A percentile compares a stretch with the other conserved stretches of the same genome.
These are phyloP conservation scores for Choloepus didactylus DNA, from an alignment of 2,797 vertebrate genomes.

Conservation along the genomic window DNA sequence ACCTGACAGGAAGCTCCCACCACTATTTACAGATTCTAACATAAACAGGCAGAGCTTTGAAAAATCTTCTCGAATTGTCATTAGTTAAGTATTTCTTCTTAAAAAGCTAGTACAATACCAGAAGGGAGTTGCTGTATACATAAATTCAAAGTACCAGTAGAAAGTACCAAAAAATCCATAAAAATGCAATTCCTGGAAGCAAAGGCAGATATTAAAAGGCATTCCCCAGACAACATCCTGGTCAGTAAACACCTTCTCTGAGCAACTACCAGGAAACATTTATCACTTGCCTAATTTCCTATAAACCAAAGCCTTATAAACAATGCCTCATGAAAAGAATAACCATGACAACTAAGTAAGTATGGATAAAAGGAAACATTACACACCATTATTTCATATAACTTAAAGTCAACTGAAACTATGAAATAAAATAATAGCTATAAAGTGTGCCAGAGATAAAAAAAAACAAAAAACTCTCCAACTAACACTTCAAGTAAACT, in stretches of 20 bases:
- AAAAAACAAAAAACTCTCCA: not conserved
- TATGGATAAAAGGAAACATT: conserved; percentile 52
- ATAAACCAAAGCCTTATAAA: conserved; percentile 54
- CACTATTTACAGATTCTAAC: not conserved
- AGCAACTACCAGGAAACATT: conserved; percentile 63
- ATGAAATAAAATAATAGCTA: not conserved
- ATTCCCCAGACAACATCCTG: conserved; percentile 1
- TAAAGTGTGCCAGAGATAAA: conserved; percentile 37
- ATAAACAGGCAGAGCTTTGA: conserved; percentile 47
- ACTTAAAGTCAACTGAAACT: conserved; percentile 36
- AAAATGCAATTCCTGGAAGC: conserved; percentile 50
- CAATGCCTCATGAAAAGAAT: conserved; percentile 59
- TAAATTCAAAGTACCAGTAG: conserved; percentile 52
- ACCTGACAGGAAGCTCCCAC: not conserved
- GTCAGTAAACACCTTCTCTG: conserved; percentile 40
- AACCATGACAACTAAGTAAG: conserved; percentile 3
- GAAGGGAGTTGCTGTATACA: conserved; percentile 21
- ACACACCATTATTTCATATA: not conserved
- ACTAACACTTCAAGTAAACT: conserved; percentile 74
- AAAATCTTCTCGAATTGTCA: conserved; percentile 62
- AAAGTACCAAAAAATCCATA: not conserved
- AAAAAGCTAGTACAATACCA: conserved; percentile 73
- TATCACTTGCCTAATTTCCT: conserved; percentile 63
- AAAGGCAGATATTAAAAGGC: conserved; percentile 51
- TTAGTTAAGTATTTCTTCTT: conserved; percentile 18